A percentile compares a stretch with the other conserved stretches of the same genome.
Conservation (phyloP, 2,113 vertebrate genomes). For the Danio rerio region DNA sequence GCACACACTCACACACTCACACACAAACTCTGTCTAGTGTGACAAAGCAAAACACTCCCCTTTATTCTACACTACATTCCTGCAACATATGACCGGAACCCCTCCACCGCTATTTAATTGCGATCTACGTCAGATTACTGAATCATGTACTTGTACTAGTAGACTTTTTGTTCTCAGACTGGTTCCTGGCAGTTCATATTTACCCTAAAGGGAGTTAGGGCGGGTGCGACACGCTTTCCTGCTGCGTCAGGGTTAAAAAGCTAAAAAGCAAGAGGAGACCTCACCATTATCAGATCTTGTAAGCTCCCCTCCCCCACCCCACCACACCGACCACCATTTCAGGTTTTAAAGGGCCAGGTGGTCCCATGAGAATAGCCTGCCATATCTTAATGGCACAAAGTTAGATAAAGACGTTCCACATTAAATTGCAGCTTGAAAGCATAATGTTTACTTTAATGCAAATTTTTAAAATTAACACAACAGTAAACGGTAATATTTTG, state of each 20-base stretch:
- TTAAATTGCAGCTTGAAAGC: constrained; percentile 4
- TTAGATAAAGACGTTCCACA: constrained; percentile 15
- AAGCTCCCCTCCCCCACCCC: constrained; percentile 48
- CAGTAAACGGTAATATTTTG: not conserved
- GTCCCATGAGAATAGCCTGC: constrained; percentile 21
- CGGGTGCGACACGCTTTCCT: constrained; percentile 50
- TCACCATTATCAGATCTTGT: constrained; percentile 57
- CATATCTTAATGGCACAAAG: constrained; percentile 31
- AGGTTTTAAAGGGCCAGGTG: constrained; percentile 56
- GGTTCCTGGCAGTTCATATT: constrained; percentile 6
- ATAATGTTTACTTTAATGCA: not conserved
- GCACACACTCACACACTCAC: too few relatives aligned
- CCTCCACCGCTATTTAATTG: not conserved
- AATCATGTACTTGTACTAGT: not conserved
- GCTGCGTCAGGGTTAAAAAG: constrained; percentile 62
- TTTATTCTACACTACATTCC: not conserved
- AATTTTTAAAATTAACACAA: not conserved
- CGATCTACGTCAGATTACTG: not conserved
- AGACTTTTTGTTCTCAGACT: not conserved
- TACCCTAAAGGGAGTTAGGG: not conserved
- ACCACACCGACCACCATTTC: constrained; percentile 56
- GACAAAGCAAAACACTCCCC: not conserved
- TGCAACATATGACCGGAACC: constrained; percentile 5
- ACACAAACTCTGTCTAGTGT: not conserved
- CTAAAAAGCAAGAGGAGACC: constrained; percentile 55